Evolutionary conservation across 2,888 invertebrate species (phyloP), one percentile per base, ranked within the genome.

Genomic region (Holacanthella duospinosa): DNA sequence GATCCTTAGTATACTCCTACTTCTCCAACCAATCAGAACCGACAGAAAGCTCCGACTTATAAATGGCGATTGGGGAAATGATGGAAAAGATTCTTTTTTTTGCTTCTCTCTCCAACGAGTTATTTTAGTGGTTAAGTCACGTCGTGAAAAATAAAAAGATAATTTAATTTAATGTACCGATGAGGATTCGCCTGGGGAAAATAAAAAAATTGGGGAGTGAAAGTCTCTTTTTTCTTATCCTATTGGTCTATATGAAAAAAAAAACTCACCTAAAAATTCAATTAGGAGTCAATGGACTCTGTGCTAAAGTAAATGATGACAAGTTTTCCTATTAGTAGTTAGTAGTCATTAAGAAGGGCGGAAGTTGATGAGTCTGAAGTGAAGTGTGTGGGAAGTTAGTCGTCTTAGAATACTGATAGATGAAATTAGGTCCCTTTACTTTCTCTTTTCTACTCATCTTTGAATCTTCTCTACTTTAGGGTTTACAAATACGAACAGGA

Each of bases 301-400:
- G 36, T 29, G 21, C 57, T 57, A 57, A 57, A 57, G 57, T 57
- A 57, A 57, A 57, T 57, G 57, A 57, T 57, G 57, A 57, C 57
- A 57, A 29, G 29, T 57, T 57, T 48, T 48, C 48, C 48, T 48
- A 48, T 48, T 48, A 48, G 48, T 48, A 9, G 48, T 48, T 48
- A n/a, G 48, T 9, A 48, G 48, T 48, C 48, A 48, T 48, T 48
- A 48, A 9, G 48, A 21, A 48, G 19, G 19, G 6, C 19, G 21
- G 19, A 21, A 48, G 19, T 21, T 48, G 48, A 48, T 48, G 48
- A 48, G 48, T 9, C 9, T 12, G 21, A 9, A 48, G 48, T n/a
- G 48, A 36, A 36, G 16, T 36, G 36, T 36, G 36, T 36, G 16
- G 36, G 16, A 16, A 36, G 36, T n/a, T n/a, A n/a, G n/a, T n/a